A percentile compares a stretch with the other conserved stretches of the same genome.
Conservation (phyloP, 2,113 vertebrate species). For the Phoenicopterus ruber region DNA sequence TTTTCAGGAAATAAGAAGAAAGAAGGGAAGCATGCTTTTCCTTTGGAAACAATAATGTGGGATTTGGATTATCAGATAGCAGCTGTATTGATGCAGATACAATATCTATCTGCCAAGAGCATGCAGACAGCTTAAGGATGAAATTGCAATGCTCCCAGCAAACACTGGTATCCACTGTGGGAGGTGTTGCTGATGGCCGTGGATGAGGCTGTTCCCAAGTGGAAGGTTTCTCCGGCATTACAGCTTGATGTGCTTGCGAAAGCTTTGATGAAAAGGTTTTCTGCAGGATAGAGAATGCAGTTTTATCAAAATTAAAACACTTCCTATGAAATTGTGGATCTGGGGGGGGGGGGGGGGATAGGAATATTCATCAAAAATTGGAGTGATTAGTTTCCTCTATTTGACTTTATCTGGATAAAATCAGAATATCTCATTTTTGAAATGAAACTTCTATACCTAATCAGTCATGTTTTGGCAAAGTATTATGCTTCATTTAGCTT, state of each 20-base stretch:
- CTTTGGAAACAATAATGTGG: background rate
- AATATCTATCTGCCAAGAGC: background rate
- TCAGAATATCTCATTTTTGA: background rate
- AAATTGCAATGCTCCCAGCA: background rate
- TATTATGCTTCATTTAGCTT: background rate
- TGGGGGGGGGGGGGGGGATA: background rate
- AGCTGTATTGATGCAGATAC: background rate
- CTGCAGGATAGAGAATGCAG: background rate
- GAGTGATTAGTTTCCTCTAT: background rate
- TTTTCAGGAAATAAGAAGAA: background rate
- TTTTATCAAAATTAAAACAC: background rate
- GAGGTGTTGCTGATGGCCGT: background rate
- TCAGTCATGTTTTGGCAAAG: background rate
- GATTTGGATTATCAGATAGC: background rate
- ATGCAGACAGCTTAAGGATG: background rate
- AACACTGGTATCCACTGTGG: background rate
- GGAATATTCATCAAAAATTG: background rate
- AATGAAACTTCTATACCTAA: background rate
- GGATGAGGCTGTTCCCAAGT: background rate
- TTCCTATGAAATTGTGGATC: background rate
- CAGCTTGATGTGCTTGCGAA: background rate
- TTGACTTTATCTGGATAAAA: background rate
- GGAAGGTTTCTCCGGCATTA: background rate
- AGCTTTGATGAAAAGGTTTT: background rate
- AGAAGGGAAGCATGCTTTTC: constrained; percentile 1